Base-by-base conservation (phyloP, 2,888 invertebrate species). In the Morpho achilles region DNA sequence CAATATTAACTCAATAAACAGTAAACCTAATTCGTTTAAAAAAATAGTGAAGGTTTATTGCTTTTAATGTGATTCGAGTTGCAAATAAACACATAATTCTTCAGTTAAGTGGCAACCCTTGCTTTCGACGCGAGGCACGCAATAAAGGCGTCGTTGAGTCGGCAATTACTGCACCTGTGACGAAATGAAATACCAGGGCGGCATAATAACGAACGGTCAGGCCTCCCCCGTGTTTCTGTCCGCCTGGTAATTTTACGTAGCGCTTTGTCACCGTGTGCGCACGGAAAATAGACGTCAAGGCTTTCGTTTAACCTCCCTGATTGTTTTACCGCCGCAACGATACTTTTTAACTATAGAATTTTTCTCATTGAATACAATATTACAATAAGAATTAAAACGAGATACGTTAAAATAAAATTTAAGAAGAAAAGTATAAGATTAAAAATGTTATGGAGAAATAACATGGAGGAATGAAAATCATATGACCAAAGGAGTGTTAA, bases 81-180 rank as follows among this genome's bases (percentile, higher is more conserved):
- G 32, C 32, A 32, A 32, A 32, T 32, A 32, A 32, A 32, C 43
- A 43, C 43, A n/a, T 43, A 43, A 43, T n/a, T 43, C 9, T 8
- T 43, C 43, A 53, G 50, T 45, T 57, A 58, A 58, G 59, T 58
- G 60, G 53, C 58, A 54, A 55, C 61, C 60, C 59, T 59, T 56
- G 46, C 55, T 71, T 58, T 54, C 45, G 48, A 58, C 57, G 44
- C 54, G 53, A 52, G 72, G 72, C 71, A 73, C 72, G 77, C 75
- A 78, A 78, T 78, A 80, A 77, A 69, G 32, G 58, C 74, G 71
- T 72, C 73, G 74, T 71, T 45, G 49, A 55, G 70, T 69, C 70
- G 73, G 72, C 76, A 79, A 79, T 80, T 78, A 78, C 72, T 68
- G 68, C 80, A 80, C 80, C 79, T 80, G 80, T 76, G 77, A 75